Base-by-base conservation (phyloP, 1,140 invertebrate species). In the Euura lappo region DNA sequence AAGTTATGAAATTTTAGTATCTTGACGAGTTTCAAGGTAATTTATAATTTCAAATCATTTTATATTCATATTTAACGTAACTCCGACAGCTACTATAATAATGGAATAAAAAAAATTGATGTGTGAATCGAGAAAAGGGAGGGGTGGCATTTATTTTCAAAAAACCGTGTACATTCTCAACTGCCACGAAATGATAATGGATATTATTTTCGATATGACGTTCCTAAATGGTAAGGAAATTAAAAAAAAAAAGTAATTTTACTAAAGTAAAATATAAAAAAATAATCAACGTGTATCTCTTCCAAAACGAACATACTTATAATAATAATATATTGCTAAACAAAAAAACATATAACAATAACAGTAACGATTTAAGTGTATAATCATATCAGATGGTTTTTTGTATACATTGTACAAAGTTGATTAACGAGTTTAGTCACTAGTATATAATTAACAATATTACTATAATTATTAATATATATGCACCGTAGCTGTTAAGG, bases 361-460 rank as follows among this genome's bases (percentile, higher is more conserved):
- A 68, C 13, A 68, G 72, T 72, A 65, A 69, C 73, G 67, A 67
- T 74, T 77, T 78, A 80, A 83, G 71, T 76, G 74, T 84, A 80
- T 84, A 82, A 85, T 85, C 84, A 85, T 86, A 86, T 87, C 83
- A 86, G 79, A 79, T 79, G 81, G 73, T 83, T 80, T 28, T 79
- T 81, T 85, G 80, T 85, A 85, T 80, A 83, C 77, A 85, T 79
- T 84, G 83, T 86, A 86, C 76, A 85, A 80, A 84, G 79, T 79
- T 81, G 70, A 81, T 81, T 83, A 80, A 81, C 68, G 72, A 81
- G 76, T 79, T 81, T 83, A 86, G 82, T 83, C 82, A 85, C 80
- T 84, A 84, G 81, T 77, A 79, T 76, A 77, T 84, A 85, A 86
- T 82, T 81, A 80, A 82, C 72, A 77, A 28, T 66, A 13, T 2